A percentile compares a stretch with the other conserved stretches of the same genome.
Conservation (phyloP, 2,888 invertebrate species). For the Andrena chrysosceles region DNA sequence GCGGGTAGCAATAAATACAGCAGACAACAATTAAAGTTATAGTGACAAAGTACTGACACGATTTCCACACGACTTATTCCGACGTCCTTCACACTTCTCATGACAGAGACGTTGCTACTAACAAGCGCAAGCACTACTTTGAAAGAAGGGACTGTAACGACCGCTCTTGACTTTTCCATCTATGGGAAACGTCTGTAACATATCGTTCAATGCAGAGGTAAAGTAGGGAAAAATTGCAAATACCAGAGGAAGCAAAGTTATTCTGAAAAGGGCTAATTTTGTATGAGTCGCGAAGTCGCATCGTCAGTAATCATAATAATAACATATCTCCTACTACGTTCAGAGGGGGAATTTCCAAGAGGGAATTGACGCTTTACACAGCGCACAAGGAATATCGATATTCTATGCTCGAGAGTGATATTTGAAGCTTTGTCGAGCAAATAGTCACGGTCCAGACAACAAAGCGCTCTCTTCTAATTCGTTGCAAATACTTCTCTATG, state of each 20-base stretch:
- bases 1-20: neutral
- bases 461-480: neutral
- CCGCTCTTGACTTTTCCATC: neutral
- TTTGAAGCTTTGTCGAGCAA: neutral
- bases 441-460: neutral
- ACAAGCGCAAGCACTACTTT: neutral
- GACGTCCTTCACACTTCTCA: neutral
- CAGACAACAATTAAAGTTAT: neutral
- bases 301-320: neutral
- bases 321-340: neutral
- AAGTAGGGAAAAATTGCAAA: neutral
- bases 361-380: neutral
- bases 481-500: too few relatives aligned
- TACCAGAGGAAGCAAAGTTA: neutral
- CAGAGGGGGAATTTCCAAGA: neutral
- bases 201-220: neutral
- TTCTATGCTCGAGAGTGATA: neutral
- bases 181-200: neutral
- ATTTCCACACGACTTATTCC: too few relatives aligned
- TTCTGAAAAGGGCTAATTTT: neutral
- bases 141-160: too few relatives aligned
- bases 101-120: neutral
- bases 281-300: too few relatives aligned
- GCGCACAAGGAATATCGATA: neutral
- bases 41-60: neutral